Percentiles rank a stretch among this genome's conserved stretches.
Conservation (phyloP, 1,140 invertebrate species). For the Gryllus bimaculatus region DNA sequence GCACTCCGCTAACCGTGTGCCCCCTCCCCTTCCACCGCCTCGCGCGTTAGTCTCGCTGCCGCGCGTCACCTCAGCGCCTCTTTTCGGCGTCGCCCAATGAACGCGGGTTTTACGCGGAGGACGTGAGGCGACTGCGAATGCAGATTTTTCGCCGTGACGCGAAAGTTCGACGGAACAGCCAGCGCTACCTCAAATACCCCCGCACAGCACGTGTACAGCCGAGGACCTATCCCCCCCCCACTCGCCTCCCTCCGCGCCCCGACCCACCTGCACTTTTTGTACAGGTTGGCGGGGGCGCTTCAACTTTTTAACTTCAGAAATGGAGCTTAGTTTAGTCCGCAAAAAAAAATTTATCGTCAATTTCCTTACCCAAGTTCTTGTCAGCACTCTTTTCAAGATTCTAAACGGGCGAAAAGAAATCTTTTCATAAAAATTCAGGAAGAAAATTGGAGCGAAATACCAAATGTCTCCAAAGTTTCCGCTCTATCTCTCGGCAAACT, state of each 20-base stretch:
- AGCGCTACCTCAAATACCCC: too few species aligned
- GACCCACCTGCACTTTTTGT: background rate
- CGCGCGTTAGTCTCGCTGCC: background rate
- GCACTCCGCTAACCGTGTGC: too few species aligned
- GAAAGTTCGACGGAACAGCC: background rate
- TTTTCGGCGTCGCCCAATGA: background rate
- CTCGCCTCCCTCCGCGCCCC: background rate
- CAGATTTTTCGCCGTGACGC: background rate
- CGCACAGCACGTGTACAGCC: background rate
- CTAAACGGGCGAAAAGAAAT: background rate
- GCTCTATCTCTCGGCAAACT: background rate
- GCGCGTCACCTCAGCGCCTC: background rate
- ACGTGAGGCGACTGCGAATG: background rate
- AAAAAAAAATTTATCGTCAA: constrained; percentile 1
- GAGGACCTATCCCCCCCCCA: background rate
- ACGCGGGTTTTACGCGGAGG: background rate
- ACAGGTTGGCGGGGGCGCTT: background rate
- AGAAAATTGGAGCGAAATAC: background rate
- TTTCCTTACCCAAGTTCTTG: background rate
- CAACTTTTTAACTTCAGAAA: background rate
- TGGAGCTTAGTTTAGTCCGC: background rate
- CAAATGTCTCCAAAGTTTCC: background rate
- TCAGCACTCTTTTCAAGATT: constrained; percentile 4
- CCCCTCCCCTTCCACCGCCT: background rate
- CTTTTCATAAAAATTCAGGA: constrained; percentile 1